phyloP scores from a whole-genome alignment of 2,113 vertebrate genomes.

The Lontra canadensis region DNA sequence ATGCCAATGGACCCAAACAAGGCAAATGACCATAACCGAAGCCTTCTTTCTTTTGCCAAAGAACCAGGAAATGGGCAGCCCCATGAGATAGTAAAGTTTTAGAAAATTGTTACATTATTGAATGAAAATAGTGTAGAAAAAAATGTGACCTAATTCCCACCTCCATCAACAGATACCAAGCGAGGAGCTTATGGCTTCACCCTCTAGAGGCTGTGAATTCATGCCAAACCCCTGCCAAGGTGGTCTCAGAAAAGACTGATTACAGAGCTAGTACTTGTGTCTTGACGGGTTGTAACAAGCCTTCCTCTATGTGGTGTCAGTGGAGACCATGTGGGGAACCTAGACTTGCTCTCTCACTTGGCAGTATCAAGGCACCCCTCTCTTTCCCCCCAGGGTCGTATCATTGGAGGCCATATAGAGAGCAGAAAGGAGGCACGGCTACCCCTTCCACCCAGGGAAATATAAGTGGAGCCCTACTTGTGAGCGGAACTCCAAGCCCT shows the following conservation, averaged over 20 bases:
- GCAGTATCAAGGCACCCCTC: background rate
- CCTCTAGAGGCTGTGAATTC: background rate
- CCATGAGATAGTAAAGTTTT: background rate
- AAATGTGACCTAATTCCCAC: background rate
- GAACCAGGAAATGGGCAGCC: background rate
- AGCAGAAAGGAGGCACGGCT: background rate
- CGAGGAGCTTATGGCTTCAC: background rate
- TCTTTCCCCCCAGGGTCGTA: background rate
- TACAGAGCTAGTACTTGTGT: background rate
- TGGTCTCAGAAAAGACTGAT: background rate
- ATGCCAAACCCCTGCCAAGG: background rate
- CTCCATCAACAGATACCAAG: background rate
- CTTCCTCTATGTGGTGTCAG: background rate
- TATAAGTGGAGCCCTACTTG: background rate
- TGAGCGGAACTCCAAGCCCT: background rate
- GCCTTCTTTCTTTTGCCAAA: background rate
- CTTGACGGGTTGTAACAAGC: background rate
- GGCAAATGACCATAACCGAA: background rate
- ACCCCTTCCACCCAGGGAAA: background rate
- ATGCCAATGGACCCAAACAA: background rate
- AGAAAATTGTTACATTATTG: slow-evolving; percentile 8
- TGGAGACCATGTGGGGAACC: background rate
- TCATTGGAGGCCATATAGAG: background rate
- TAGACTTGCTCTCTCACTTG: background rate
- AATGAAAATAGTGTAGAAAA: background rate